These are phyloP conservation scores for Crotalus viridis DNA, from an alignment of 2,113 vertebrate genomes.

Conservation along the genomic window DNA sequence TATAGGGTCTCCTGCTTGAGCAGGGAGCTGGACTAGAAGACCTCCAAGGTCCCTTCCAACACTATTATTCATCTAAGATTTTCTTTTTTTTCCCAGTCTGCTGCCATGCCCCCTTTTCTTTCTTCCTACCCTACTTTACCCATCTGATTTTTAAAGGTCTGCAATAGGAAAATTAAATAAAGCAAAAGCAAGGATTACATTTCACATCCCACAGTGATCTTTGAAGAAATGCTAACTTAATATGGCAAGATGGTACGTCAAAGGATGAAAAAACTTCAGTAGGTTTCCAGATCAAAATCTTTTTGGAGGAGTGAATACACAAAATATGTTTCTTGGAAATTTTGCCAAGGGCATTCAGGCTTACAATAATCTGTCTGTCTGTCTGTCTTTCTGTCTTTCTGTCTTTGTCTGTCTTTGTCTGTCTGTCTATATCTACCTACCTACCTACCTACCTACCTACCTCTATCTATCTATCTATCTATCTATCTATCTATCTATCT, in stretches of 20 bases:
- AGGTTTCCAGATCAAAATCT: conserved; percentile 45
- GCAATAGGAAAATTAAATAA: conserved; percentile 40
- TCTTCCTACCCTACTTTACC: accelerated
- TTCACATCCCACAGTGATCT: conserved; percentile 39
- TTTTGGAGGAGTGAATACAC: conserved; percentile 27
- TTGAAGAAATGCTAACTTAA: conserved; percentile 54
- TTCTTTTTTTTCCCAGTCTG: background rate
- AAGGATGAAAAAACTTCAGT: conserved; percentile 36
- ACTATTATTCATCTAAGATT: too few relatives aligned
- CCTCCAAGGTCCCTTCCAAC: too few relatives aligned
- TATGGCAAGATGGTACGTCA: conserved; percentile 41
- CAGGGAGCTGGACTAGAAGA: too few relatives aligned
- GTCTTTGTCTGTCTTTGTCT: too few relatives aligned
- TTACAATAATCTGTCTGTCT: conserved; percentile 2
- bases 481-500: too few relatives aligned
- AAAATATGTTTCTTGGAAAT: conserved; percentile 30
- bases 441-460: too few relatives aligned
- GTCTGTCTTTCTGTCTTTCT: too few relatives aligned
- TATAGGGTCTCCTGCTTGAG: too few relatives aligned
- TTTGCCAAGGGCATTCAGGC: conserved; percentile 22
- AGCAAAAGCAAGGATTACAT: background rate
- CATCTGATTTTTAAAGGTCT: conserved; percentile 24
- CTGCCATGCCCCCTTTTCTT: background rate
- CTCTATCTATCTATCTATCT: too few relatives aligned
- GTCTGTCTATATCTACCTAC: too few relatives aligned